Conservation (phyloP, 1,140 invertebrate genomes). For the Rhyzopertha dominica region DNA sequence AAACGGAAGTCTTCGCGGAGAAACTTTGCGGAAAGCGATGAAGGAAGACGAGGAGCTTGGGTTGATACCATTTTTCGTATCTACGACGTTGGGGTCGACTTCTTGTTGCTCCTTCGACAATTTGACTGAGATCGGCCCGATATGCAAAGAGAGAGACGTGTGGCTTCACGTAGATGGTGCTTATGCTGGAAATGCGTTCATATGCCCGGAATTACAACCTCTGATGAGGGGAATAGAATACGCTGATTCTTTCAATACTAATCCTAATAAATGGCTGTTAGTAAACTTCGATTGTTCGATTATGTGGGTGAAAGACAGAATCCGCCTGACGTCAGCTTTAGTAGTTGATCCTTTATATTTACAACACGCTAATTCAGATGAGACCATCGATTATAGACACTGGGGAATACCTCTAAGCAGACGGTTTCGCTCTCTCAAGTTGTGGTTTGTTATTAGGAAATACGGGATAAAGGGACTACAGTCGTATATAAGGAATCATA, state of each 20-base stretch:
- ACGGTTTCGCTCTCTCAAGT: conserved; percentile 78
- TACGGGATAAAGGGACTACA: conserved; percentile 80
- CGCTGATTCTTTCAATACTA: conserved; percentile 87
- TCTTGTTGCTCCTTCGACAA: conserved; percentile 80
- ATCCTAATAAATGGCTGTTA: conserved; percentile 90
- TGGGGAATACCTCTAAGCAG: conserved; percentile 88
- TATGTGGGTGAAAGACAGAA: conserved; percentile 84
- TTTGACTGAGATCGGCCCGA: conserved; percentile 72
- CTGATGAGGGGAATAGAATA: conserved; percentile 74
- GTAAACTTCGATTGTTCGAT: conserved; percentile 88
- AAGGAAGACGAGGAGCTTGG: conserved; percentile 75
- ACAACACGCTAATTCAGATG: conserved; percentile 68
- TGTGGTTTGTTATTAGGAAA: conserved; percentile 83
- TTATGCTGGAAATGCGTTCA: conserved; percentile 79
- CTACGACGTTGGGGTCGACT: conserved; percentile 73
- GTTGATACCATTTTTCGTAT: conserved; percentile 82
- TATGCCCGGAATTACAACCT: conserved; percentile 75
- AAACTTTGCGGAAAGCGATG: conserved; percentile 63
- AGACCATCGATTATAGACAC: conserved; percentile 79
- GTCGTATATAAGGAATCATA: conserved; percentile 81
- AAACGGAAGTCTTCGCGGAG: conserved; percentile 70
- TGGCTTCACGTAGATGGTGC: conserved; percentile 76
- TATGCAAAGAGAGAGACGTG: conserved; percentile 63
- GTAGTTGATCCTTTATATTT: conserved; percentile 93
- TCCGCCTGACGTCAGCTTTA: conserved; percentile 85